Evolutionary conservation across 2,888 invertebrate species (phyloP).

Genomic region (Drosophila nr. perissopoda): DNA sequence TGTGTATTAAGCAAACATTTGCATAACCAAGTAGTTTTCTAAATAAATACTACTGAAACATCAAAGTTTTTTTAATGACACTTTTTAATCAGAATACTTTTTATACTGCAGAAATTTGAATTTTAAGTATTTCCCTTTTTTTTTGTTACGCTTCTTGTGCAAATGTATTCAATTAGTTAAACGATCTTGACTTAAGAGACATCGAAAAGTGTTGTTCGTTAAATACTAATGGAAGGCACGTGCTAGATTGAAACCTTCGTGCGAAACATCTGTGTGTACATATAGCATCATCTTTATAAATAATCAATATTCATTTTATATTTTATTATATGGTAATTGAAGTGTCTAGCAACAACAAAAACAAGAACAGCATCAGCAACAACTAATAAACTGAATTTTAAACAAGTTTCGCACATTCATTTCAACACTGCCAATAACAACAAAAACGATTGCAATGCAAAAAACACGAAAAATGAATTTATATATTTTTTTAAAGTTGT

Average conservation of each 20-base stretch:
- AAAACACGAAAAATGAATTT: constrained; percentile 29
- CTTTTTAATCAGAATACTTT: not conserved
- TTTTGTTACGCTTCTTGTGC: not conserved
- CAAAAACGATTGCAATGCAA: constrained; percentile 38
- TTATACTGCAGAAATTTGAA: not conserved
- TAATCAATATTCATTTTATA: constrained; percentile 56
- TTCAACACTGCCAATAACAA: constrained; percentile 36
- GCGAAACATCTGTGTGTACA: constrained; percentile 14
- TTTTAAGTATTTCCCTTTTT: not conserved
- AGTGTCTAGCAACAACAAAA: constrained; percentile 27
- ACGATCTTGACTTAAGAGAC: constrained; percentile 23
- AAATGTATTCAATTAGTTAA: constrained; percentile 29
- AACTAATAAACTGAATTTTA: constrained; percentile 39
- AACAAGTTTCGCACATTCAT: constrained; percentile 68
- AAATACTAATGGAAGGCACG: constrained; percentile 48
- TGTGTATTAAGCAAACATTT: not conserved
- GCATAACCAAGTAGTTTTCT: not conserved
- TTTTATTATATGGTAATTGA: constrained; percentile 60
- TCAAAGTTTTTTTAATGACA: not conserved
- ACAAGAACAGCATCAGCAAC: constrained; percentile 19
- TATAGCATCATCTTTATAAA: constrained; percentile 63
- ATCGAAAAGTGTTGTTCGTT: constrained; percentile 15
- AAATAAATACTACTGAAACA: not conserved
- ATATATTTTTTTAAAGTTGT: constrained; percentile 29
- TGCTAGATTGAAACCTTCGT: constrained; percentile 26